A percentile compares a stretch with the other conserved stretches of the same genome.
These are phyloP conservation scores for Piliocolobus tephrosceles DNA, from an alignment of 2,113 vertebrate genomes.

Conservation along the genomic window DNA sequence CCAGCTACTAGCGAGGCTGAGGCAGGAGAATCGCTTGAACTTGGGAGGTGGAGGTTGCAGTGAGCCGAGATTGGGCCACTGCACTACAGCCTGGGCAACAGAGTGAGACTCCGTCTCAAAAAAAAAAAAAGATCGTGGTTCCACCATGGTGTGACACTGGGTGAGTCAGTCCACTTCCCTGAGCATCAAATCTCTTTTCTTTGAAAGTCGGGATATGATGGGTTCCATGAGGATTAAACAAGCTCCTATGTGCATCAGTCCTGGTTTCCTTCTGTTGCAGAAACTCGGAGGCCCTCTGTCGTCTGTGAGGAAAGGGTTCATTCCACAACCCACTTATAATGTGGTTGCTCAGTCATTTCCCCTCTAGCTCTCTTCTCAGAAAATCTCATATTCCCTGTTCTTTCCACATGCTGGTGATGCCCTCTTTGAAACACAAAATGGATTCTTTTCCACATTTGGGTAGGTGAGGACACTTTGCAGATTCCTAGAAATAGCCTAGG, in stretches of 20 bases:
- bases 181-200: neutral
- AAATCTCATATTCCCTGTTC: neutral
- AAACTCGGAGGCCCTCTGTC: accelerated
- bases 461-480: neutral
- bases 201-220: accelerated
- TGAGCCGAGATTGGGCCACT: too few species aligned
- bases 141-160: accelerated
- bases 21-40: too few species aligned
- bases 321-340: accelerated
- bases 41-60: too few species aligned
- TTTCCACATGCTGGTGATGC: too few species aligned
- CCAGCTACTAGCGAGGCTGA: too few species aligned
- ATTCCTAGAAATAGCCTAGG: neutral
- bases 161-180: neutral
- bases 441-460: neutral
- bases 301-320: neutral
- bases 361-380: neutral
- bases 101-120: too few species aligned
- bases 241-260: accelerated
- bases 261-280: too few species aligned
- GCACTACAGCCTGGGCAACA: too few species aligned
- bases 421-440: neutral
- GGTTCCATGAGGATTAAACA: neutral
- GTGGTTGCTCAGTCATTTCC: neutral
- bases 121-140: neutral